A percentile compares a stretch with the other conserved stretches of the same genome.
Conservation (phyloP, 2,797 vertebrate genomes). For the Syncerus caffer region DNA sequence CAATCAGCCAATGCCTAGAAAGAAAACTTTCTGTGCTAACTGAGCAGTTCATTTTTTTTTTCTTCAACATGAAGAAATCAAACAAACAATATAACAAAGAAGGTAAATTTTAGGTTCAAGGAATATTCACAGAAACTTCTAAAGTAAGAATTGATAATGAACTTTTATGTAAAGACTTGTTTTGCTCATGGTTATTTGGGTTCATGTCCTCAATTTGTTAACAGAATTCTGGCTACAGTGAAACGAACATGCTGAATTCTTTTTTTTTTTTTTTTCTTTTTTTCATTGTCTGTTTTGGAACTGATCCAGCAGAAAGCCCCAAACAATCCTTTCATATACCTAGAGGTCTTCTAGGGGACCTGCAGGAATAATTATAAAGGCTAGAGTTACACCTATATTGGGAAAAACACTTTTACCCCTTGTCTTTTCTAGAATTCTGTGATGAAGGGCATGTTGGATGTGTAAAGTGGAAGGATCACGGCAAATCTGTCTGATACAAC, state of each 20-base stretch:
- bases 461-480: conserved; percentile 83
- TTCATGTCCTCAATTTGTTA: not conserved
- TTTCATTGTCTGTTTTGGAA: not conserved
- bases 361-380: not conserved
- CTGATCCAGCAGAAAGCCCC: no score
- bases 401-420: conserved; percentile 87
- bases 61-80: not conserved
- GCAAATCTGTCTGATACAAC: conserved; percentile 88
- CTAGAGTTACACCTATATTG: conserved; percentile 68
- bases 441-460: conserved; percentile 80
- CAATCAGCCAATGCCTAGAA: not conserved
- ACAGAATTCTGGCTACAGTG: not conserved
- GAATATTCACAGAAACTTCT: not conserved
- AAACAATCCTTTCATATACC: not conserved
- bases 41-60: not conserved
- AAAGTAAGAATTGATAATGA: not conserved
- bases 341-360: not conserved
- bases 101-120: not conserved
- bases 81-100: not conserved
- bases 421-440: conserved; percentile 83
- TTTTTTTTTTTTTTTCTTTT: not conserved
- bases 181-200: not conserved
- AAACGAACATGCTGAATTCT: not conserved
- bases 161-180: not conserved
- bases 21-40: not conserved